Base-by-base conservation (phyloP, 2,888 invertebrate genomes). In the Pecten maximus region DNA sequence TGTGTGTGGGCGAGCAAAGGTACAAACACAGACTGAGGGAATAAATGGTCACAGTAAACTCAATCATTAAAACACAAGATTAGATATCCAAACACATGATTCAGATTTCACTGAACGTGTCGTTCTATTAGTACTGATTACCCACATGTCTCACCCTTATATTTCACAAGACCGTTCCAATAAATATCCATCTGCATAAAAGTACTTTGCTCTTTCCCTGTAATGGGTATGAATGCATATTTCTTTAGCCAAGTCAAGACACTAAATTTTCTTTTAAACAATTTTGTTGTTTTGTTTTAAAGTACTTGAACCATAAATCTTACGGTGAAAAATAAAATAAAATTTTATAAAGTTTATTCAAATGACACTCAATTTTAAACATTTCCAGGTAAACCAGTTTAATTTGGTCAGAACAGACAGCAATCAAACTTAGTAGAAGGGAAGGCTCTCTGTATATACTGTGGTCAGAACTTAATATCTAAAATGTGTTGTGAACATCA, bases 161-260 rank as follows among this genome's bases (percentile, higher is more conserved):
- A 74, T 74, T 74, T 6, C 23, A 44, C 10, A 10, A 35, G 74
- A 35, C 10, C 35, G 4, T 23, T 35, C 10, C 74, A 74, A 74
- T 74, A 74, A 74, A 74, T 74, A 74, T 74, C 23, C 74, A 74
- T 74, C 12, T 74, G 54, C 74, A 28, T 28, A 74, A 74, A 74
- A 74, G 74, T 74, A 74, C 74, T 74, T 74, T 74, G 74, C 74
- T 74, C 74, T 74, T 74, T 74, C 74, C 28, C 1, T 74, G 4
- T 74, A 74, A 74, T 35, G 35, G 74, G 74, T 28, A 74, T 28
- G 23, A 74, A 74, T 74, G 74, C 74, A 74, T 74, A 35, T 74
- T 15, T 74, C 10, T 28, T 10, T 28, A 35, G 74, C 35, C 10
- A 1, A 35, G 74, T 74, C 28, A 74, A 60, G n/a, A 16, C 23